Evolutionary conservation across 2,113 vertebrate species (phyloP).

Genomic region (Gymnogyps californianus): DNA sequence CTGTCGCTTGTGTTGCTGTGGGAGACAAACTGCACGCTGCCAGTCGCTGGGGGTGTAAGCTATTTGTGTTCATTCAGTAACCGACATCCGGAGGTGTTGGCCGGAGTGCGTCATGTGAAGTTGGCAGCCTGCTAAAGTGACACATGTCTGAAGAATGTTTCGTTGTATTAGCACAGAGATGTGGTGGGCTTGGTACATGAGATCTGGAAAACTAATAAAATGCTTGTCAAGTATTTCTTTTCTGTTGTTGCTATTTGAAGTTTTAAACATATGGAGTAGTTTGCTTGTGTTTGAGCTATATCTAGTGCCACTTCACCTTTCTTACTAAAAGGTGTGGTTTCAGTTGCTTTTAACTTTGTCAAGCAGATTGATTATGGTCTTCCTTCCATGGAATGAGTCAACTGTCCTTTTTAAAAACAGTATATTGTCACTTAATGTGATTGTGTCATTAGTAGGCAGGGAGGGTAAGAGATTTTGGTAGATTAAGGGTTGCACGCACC

Average conservation of each 20-base stretch:
- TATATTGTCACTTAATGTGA: background rate
- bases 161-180: background rate
- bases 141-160: conserved; percentile 16
- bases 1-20: background rate
- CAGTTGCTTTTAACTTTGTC: background rate
- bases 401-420: background rate
- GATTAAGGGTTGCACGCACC: background rate
- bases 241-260: background rate
- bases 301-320: background rate
- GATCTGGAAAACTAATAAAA: background rate
- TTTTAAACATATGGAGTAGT: background rate
- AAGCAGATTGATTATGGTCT: background rate
- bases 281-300: background rate
- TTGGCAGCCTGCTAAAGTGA: conserved; percentile 20
- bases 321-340: background rate
- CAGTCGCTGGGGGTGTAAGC: background rate
- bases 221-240: background rate
- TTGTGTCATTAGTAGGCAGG: background rate
- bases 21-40: background rate
- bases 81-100: background rate
- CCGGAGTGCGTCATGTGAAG: background rate
- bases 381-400: background rate
- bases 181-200: background rate
- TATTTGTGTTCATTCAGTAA: background rate
- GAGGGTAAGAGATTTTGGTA: background rate